A percentile compares a stretch with the other conserved stretches of the same genome.
phyloP scores from a whole-genome alignment of 2,113 vertebrate species.

The Urocynchramus pylzowi region DNA sequence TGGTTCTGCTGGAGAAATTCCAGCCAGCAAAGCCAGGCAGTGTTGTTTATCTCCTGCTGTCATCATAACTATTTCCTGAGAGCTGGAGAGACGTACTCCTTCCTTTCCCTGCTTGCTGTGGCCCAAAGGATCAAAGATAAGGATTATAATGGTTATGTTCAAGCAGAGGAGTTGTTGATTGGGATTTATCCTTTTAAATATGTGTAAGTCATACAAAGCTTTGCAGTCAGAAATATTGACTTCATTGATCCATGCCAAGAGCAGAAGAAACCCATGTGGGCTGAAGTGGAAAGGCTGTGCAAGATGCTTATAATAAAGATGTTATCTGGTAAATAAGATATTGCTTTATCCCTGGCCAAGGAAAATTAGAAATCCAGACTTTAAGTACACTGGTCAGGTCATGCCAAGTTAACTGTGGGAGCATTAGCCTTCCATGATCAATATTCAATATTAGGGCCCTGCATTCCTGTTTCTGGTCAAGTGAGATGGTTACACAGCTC shows the following conservation, averaged over 20 bases:
- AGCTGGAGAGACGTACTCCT: neutral
- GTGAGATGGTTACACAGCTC: neutral
- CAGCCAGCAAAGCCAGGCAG: neutral
- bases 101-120: conserved; percentile 5
- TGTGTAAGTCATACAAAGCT: conserved; percentile 63
- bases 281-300: conserved; percentile 34
- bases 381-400: neutral
- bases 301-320: conserved; percentile 63
- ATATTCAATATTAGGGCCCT: neutral
- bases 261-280: conserved; percentile 41
- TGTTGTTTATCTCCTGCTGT: neutral
- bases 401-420: conserved; percentile 1
- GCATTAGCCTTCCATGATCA: neutral
- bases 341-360: neutral
- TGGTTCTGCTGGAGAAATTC: conserved; percentile 56
- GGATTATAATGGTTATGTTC: conserved; percentile 61
- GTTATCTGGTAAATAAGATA: conserved; percentile 33
- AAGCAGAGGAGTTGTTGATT: conserved; percentile 49
- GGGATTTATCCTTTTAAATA: conserved; percentile 70
- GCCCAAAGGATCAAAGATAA: conserved; percentile 65
- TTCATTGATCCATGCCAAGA: conserved; percentile 67
- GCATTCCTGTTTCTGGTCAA: neutral
- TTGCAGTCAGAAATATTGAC: conserved; percentile 68
- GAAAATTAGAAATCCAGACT: neutral
- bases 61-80: neutral